Evolutionary conservation across 92 coral and sea anemone genomes (phyloP).

Genomic region (Siderastrea radians): DNA sequence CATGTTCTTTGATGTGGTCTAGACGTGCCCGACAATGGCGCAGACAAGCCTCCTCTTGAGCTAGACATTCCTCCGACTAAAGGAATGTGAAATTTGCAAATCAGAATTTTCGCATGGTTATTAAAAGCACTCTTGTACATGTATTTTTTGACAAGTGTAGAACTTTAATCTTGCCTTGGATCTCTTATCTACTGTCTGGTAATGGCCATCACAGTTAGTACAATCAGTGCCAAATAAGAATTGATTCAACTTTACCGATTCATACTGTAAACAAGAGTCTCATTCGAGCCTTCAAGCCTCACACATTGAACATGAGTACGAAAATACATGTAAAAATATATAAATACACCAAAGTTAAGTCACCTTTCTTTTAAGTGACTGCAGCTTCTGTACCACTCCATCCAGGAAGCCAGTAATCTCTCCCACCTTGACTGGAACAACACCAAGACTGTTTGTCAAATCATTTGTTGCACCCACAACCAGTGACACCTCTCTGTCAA

Average conservation of each 20-base stretch:
- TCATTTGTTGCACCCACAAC: constrained; percentile 88
- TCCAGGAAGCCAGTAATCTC: constrained; percentile 91
- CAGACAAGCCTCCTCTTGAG: constrained; percentile 92
- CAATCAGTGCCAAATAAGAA: too few relatives aligned
- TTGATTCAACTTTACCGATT: too few relatives aligned
- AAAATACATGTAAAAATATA: not conserved
- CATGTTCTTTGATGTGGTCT: constrained; percentile 96
- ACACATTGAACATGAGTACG: too few relatives aligned
- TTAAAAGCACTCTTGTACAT: too few relatives aligned
- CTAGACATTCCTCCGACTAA: constrained; percentile 96
- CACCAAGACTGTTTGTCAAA: constrained; percentile 75
- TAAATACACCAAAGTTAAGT: not conserved
- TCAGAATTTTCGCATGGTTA: not conserved
- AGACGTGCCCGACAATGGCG: constrained; percentile 91
- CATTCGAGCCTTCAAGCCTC: too few relatives aligned
- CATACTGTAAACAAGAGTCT: too few relatives aligned
- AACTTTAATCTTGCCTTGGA: too few relatives aligned
- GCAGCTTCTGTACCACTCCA: constrained; percentile 95
- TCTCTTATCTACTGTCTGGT: too few relatives aligned
- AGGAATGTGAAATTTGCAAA: not conserved
- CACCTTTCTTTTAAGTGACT: constrained; percentile 94
- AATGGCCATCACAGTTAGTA: too few relatives aligned
- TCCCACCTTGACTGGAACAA: constrained; percentile 82
- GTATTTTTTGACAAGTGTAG: too few relatives aligned
- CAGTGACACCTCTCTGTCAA: constrained; percentile 97